Conservation (phyloP, 1,140 invertebrate genomes). For the Idris sp. region DNA sequence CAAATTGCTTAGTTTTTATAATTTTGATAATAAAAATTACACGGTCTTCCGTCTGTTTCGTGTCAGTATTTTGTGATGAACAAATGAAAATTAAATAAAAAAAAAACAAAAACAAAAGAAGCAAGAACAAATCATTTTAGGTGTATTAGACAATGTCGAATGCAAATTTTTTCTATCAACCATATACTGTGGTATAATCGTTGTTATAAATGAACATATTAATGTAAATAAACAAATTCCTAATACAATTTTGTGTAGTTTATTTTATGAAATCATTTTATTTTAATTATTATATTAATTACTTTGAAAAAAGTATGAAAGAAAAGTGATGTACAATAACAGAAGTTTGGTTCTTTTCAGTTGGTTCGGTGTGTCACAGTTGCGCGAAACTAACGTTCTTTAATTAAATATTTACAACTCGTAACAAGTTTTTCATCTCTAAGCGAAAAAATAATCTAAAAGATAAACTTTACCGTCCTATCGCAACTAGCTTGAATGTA, state of each 20-base stretch:
- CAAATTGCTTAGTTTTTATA: conserved; percentile 21
- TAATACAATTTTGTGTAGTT: conserved; percentile 7
- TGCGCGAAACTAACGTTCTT: conserved; percentile 10
- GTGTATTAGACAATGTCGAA: conserved; percentile 32
- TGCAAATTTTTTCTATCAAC: conserved; percentile 52
- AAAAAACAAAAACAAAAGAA: too few species aligned
- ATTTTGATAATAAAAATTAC: conserved; percentile 26
- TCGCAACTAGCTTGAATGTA: conserved; percentile 31
- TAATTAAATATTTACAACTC: conserved; percentile 44
- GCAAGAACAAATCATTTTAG: conserved; percentile 34
- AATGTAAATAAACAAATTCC: conserved; percentile 48
- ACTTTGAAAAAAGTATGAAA: too few species aligned
- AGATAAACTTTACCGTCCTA: conserved; percentile 28
- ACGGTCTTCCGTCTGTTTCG: conserved; percentile 18
- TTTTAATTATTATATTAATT: too few species aligned
- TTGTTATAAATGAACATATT: conserved; percentile 57
- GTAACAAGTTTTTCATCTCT: too few species aligned
- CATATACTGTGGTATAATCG: conserved; percentile 38
- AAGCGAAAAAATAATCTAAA: conserved; percentile 37
- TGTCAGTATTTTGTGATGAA: conserved; percentile 40
- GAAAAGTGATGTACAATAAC: too few species aligned
- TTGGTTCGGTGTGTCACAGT: too few species aligned
- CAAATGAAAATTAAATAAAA: too few species aligned
- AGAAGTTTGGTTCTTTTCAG: too few species aligned
- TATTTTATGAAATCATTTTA: too few species aligned